These are phyloP conservation scores for Zaprionus lachaisei DNA, from an alignment of 1,140 invertebrate genomes.

Conservation along the genomic window DNA sequence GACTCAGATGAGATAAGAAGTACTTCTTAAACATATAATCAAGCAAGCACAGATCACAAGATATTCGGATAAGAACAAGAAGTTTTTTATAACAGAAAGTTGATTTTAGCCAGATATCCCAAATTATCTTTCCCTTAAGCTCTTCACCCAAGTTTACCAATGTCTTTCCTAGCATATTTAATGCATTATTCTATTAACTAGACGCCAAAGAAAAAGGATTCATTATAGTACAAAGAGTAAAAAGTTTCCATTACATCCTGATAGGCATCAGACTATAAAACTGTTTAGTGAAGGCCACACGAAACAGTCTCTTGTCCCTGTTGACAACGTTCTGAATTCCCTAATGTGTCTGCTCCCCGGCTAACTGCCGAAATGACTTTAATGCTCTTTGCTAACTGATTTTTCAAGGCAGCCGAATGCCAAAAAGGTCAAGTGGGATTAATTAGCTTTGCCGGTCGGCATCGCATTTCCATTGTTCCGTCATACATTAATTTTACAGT, in stretches of 20 bases:
- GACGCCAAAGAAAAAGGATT: neutral
- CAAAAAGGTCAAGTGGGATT: constrained; percentile 52
- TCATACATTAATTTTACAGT: constrained; percentile 15
- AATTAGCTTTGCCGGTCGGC: constrained; percentile 38
- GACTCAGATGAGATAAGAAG: too few relatives aligned
- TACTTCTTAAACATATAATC: too few relatives aligned
- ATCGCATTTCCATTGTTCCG: constrained; percentile 22
- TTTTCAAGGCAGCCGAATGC: constrained; percentile 35
- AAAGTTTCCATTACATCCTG: neutral
- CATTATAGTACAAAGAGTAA: neutral
- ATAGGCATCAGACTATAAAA: constrained; percentile 15
- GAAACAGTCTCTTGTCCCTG: neutral
- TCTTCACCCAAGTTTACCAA: neutral
- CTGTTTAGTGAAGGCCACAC: constrained; percentile 6
- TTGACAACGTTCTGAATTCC: neutral
- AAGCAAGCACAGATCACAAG: too few relatives aligned
- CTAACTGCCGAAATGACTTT: neutral
- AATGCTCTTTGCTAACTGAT: constrained; percentile 25
- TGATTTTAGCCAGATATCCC: neutral
- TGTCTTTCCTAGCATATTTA: neutral
- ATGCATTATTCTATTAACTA: neutral
- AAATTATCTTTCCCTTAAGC: neutral
- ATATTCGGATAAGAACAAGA: too few relatives aligned
- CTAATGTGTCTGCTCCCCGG: constrained; percentile 13
- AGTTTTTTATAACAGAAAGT: too few relatives aligned